Conservation (phyloP, 2,797 vertebrate genomes). For the Acanthiza pusilla region DNA sequence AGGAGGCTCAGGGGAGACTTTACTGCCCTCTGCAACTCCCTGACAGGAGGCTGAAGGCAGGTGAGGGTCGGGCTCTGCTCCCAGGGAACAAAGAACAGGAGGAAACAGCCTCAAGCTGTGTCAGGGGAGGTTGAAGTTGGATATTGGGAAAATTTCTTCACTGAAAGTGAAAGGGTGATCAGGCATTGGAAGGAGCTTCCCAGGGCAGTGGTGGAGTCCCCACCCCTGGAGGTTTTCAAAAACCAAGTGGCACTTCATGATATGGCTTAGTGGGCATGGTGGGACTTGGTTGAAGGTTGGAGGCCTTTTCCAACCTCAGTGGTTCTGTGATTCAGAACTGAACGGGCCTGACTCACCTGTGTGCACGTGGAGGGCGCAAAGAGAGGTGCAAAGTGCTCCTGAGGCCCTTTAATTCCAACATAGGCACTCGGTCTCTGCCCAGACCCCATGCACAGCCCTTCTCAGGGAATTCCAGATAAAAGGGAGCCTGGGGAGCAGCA, state of each 20-base stretch:
- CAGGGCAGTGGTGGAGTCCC: neutral
- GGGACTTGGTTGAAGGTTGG: neutral
- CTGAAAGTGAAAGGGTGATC: neutral
- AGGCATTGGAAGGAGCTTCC: neutral
- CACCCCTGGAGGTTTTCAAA: neutral
- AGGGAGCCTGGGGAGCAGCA: neutral
- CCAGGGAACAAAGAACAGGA: neutral
- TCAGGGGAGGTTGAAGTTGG: neutral
- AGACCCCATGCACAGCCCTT: rapidly evolving
- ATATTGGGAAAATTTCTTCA: neutral
- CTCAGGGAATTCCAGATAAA: neutral
- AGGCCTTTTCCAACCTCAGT: neutral
- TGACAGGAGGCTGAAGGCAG: neutral
- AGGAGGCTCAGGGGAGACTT: neutral
- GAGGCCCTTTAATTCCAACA: rapidly evolving
- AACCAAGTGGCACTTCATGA: neutral
- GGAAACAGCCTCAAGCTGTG: neutral
- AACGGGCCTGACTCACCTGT: neutral
- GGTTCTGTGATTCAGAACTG: neutral
- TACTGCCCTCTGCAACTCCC: neutral
- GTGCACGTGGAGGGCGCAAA: neutral
- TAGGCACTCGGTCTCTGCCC: rapidly evolving
- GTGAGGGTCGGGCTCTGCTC: neutral
- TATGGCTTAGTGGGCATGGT: neutral
- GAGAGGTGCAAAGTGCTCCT: neutral